phyloP scores from a whole-genome alignment of 2,888 invertebrate genomes.

The Idaea straminata region DNA sequence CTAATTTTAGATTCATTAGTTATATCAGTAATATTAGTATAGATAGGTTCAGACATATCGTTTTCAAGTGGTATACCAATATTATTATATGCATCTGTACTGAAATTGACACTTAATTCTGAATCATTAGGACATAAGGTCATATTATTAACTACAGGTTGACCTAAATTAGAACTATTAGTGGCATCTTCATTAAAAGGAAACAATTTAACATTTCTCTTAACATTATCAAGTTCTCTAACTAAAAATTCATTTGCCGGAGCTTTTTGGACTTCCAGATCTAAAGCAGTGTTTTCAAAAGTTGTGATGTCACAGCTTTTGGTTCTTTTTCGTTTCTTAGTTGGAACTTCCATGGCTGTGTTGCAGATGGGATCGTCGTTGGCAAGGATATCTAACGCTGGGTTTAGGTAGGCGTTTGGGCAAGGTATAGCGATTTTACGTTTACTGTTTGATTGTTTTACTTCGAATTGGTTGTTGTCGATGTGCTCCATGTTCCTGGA shows the following conservation, averaged over 20 bases:
- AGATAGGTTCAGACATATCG: conserved; percentile 45
- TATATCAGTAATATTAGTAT: conserved; percentile 48
- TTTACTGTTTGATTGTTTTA: conserved; percentile 60
- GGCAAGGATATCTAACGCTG: conserved; percentile 66
- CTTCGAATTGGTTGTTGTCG: conserved; percentile 73
- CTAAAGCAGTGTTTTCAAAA: conserved; percentile 70
- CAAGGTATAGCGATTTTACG: conserved; percentile 61
- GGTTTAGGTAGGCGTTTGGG: conserved; percentile 67
- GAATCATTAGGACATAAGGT: conserved; percentile 4
- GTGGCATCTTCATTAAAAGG: conserved; percentile 1
- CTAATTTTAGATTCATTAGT: conserved; percentile 15
- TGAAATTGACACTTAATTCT: conserved; percentile 18
- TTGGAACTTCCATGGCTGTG: conserved; percentile 72
- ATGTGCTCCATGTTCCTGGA: conserved; percentile 53
- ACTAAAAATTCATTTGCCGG: conserved; percentile 63
- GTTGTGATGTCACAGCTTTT: conserved; percentile 59
- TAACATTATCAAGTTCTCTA: conserved; percentile 67
- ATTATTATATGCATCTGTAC: conserved; percentile 13
- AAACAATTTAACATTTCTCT: conserved; percentile 45
- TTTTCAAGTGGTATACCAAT: conserved; percentile 13
- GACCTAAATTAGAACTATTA: conserved; percentile 2
- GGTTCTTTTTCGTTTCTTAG: conserved; percentile 64
- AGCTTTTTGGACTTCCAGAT: conserved; percentile 59
- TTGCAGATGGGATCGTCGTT: conserved; percentile 76
- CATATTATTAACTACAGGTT: conserved; percentile 7